Conservation (phyloP, 2,113 vertebrate species). For the Sinocyclocheilus anshuiensis region DNA sequence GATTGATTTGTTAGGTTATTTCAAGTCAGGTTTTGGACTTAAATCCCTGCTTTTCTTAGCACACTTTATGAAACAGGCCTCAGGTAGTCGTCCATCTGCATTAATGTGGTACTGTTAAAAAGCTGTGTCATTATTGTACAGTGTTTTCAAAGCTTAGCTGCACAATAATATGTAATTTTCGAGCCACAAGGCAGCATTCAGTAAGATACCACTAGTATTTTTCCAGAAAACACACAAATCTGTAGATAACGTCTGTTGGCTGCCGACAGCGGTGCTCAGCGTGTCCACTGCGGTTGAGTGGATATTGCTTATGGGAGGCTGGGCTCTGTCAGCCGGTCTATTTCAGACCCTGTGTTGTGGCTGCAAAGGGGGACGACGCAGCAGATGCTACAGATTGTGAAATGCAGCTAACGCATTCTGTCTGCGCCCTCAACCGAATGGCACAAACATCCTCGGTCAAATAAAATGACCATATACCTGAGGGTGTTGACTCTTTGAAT, state of each 20-base stretch:
- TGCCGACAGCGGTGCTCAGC: slow-evolving; percentile 25
- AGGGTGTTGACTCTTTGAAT: slow-evolving; percentile 5
- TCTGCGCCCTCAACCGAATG: neutral
- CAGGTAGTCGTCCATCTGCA: neutral
- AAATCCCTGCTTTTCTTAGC: too few species aligned
- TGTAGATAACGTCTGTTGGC: slow-evolving; percentile 16
- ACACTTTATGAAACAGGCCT: too few species aligned
- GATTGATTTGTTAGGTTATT: too few species aligned
- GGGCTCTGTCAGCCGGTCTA: slow-evolving; percentile 34
- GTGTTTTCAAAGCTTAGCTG: neutral
- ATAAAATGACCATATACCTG: neutral
- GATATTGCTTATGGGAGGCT: slow-evolving; percentile 46
- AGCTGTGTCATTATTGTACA: too few species aligned
- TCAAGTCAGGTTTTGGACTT: too few species aligned
- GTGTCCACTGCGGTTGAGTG: slow-evolving; percentile 19
- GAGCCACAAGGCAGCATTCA: neutral
- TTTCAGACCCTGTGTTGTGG: slow-evolving; percentile 40
- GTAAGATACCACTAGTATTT: slow-evolving; percentile 9
- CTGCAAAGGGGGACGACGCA: slow-evolving; percentile 38
- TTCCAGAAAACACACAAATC: slow-evolving; percentile 12
- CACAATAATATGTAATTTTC: slow-evolving; percentile 19
- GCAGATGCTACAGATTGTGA: slow-evolving; percentile 39
- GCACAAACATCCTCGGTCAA: slow-evolving; percentile 16
- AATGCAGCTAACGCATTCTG: slow-evolving; percentile 3
- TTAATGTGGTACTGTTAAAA: neutral